phyloP scores from a whole-genome alignment of 2,888 invertebrate genomes.

The Cantharis rufa region DNA sequence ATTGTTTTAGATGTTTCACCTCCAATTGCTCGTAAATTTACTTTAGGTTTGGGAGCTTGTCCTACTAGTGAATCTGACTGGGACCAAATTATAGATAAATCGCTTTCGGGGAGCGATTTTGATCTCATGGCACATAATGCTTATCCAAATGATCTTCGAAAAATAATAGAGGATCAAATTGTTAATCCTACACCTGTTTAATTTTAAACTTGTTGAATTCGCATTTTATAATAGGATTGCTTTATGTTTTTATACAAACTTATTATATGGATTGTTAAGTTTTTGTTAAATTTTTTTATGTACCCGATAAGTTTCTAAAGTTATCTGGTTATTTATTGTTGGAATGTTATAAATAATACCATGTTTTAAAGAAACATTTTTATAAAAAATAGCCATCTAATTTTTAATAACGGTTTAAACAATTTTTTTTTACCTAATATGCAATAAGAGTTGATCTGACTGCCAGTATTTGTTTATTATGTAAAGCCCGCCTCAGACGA shows the following conservation, averaged over 20 bases:
- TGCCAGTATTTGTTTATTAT: background rate
- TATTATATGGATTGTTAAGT: background rate
- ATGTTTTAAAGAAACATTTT: background rate
- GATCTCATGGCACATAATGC: slow-evolving; percentile 63
- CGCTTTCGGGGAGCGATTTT: slow-evolving; percentile 67
- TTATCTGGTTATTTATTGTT: background rate
- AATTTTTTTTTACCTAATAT: background rate
- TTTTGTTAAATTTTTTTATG: background rate
- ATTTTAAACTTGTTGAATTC: background rate
- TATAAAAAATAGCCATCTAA: background rate
- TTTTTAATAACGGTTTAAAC: background rate
- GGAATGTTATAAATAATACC: background rate
- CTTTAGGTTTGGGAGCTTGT: slow-evolving; percentile 44
- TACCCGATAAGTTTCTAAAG: background rate
- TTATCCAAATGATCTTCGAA: slow-evolving; percentile 17
- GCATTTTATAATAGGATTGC: background rate
- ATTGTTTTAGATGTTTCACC: slow-evolving; percentile 22
- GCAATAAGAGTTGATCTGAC: background rate
- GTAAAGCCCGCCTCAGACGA: no score
- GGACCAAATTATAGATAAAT: slow-evolving; percentile 53
- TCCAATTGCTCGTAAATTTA: slow-evolving; percentile 34
- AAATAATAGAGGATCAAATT: slow-evolving; percentile 18
- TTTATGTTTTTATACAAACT: background rate
- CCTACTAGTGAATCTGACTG: slow-evolving; percentile 53
- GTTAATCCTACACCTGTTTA: background rate